Conservation (phyloP, 2,113 vertebrate genomes). For the Paedocypris sp. region DNA sequence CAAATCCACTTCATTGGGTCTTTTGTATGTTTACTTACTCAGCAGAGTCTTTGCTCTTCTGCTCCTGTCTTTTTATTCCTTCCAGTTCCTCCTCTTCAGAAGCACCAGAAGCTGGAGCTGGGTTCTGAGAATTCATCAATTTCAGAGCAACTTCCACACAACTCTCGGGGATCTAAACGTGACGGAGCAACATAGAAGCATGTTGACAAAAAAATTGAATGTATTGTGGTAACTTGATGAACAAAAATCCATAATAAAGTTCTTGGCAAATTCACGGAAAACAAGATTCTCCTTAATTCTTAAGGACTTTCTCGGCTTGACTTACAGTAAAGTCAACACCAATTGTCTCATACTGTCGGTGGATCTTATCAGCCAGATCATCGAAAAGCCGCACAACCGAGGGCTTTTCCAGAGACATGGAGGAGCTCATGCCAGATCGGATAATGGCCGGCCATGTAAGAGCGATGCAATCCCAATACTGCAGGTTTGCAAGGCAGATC, state of each 20-base stretch:
- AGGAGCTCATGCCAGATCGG: constrained; percentile 84
- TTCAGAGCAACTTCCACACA: constrained; percentile 65
- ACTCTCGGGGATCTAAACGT: constrained; percentile 66
- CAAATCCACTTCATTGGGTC: no score
- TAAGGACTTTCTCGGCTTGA: neutral
- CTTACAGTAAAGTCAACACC: constrained; percentile 85
- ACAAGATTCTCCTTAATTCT: neutral
- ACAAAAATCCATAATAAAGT: no score
- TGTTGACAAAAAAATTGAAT: no score
- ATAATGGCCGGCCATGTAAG: constrained; percentile 89
- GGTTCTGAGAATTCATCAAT: constrained; percentile 63
- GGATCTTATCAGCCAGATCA: constrained; percentile 92
- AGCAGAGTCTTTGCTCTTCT: constrained; percentile 75
- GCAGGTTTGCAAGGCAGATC: constrained; percentile 86
- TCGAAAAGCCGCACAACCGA: constrained; percentile 92
- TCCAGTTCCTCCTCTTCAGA: constrained; percentile 61
- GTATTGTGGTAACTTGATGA: no score
- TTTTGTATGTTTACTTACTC: constrained; percentile 56
- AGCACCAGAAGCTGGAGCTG: constrained; percentile 45
- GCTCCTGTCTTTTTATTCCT: constrained; percentile 66
- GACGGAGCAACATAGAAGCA: neutral
- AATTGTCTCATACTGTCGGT: constrained; percentile 92
- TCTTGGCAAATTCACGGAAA: no score
- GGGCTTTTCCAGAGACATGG: constrained; percentile 93
- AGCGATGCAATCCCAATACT: constrained; percentile 92